Base-by-base conservation (phyloP, 2,797 vertebrate species). In the Poliocrania exsul region DNA sequence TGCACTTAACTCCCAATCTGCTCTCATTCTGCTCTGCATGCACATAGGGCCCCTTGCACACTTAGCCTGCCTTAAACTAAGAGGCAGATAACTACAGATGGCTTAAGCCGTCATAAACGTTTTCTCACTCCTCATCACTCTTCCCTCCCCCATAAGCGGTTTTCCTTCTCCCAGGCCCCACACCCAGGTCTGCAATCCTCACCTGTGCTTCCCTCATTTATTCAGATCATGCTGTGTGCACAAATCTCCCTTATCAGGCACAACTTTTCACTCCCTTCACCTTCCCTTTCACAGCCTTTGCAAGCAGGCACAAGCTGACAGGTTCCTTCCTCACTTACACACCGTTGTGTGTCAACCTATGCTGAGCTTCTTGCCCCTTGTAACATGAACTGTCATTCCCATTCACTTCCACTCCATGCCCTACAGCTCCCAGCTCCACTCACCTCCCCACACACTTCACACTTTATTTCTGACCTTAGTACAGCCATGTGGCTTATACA, bases 91-190 rank as follows among this genome's bases (percentile, higher is more conserved):
- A 77, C 6, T 3, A 47, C 50, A 72, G 25, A 69, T 16, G 25
- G 28, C 29, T 66, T 75, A 64, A 79, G 19, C 46, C 7, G 1
- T 66, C 75, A 84, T 26, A 73, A 86, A 75, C 28, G 56, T 84
- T 53, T 94, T 53, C 70, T 58, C 70, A 60, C 70, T 92, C 74
- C 56, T 95, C 85, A 86, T 84, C 80, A 62, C 28, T 95, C 54
- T 78, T 90, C 28, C 50, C 75, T 91, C 62, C 23, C 33, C 28
- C 38, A 33, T 24, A 69, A 81, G 38, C 1, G 4, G 14, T 53
- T 88, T 81, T 93, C 42, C 61, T 69, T 91, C 49, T 85, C 57
- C 28, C 51, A 70, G 67, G 26, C 60, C 69, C 75, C 79, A 81
- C 25, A 61, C 6, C 24, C 65, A 82, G 33, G 37, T 67, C 79